phyloP scores from a whole-genome alignment of 2,888 invertebrate genomes.

The Drosophila fulvimacula region DNA sequence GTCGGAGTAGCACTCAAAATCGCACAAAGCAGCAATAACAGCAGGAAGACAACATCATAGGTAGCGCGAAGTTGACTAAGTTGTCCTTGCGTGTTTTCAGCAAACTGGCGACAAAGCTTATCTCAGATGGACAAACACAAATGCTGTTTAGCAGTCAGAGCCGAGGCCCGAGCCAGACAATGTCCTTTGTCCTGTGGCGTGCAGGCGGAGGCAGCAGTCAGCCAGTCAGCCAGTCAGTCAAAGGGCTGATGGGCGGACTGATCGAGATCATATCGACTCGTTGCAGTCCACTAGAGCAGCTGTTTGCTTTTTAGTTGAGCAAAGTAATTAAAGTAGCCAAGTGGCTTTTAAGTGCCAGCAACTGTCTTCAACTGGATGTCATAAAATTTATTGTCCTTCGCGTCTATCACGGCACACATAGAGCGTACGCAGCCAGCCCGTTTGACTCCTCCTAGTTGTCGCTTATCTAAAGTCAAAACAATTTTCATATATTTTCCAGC shows the following conservation, averaged over 20 bases:
- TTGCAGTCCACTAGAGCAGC: constrained; percentile 63
- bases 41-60: constrained; percentile 50
- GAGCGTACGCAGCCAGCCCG: constrained; percentile 24
- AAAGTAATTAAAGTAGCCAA: constrained; percentile 66
- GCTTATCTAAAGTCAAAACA: constrained; percentile 85
- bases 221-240: constrained; percentile 28
- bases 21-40: constrained; percentile 44
- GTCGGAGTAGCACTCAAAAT: constrained; percentile 50
- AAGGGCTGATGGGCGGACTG: constrained; percentile 30
- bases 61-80: constrained; percentile 51
- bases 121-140: constrained; percentile 78
- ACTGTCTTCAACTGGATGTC: constrained; percentile 74
- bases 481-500: constrained; percentile 81
- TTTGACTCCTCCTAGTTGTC: constrained; percentile 58
- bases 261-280: constrained; percentile 45
- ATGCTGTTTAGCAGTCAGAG: constrained; percentile 42
- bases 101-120: constrained; percentile 78
- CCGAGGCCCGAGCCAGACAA: background rate
- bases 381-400: constrained; percentile 81
- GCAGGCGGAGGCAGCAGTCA: constrained; percentile 4
- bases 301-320: constrained; percentile 38
- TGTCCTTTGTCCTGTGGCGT: constrained; percentile 10
- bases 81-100: constrained; percentile 77
- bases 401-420: constrained; percentile 68
- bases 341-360: constrained; percentile 56